Percentiles rank a stretch among this genome's conserved stretches.
phyloP scores from a whole-genome alignment of 2,797 vertebrate genomes.

The Pantherophis vulpinus region DNA sequence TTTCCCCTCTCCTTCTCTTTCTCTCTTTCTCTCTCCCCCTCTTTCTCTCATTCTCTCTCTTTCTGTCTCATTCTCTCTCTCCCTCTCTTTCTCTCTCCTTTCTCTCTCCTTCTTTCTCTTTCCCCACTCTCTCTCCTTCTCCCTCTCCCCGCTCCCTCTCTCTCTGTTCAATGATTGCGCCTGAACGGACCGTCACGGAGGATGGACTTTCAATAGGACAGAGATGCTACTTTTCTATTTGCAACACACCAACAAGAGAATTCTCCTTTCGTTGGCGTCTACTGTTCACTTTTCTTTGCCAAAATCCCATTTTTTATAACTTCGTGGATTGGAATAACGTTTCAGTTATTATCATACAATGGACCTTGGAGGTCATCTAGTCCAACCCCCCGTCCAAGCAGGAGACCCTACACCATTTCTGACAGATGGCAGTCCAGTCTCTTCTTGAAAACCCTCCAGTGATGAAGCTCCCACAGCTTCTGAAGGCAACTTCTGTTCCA shows the following conservation, averaged over 20 bases:
- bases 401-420: not conserved
- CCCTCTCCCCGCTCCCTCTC: no score
- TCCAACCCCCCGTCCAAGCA: not conserved
- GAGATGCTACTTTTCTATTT: not conserved
- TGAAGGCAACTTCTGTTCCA: no score
- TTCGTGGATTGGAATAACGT: not conserved
- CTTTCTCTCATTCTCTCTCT: not conserved
- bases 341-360: not conserved
- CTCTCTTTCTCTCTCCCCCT: no score
- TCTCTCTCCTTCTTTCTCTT: no score
- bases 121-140: no score
- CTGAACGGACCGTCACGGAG: not conserved
- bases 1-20: no score
- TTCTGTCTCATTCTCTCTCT: not conserved
- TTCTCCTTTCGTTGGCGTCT: not conserved
- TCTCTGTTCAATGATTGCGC: not conserved
- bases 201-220: not conserved
- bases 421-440: no score
- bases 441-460: no score
- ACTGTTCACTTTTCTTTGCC: not conserved
- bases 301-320: not conserved
- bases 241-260: not conserved
- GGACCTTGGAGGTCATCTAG: not conserved
- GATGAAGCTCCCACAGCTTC: no score
- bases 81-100: no score